Evolutionary conservation across 2,113 vertebrate genomes (phyloP).

Genomic region (Neomonachus schauinslandi): DNA sequence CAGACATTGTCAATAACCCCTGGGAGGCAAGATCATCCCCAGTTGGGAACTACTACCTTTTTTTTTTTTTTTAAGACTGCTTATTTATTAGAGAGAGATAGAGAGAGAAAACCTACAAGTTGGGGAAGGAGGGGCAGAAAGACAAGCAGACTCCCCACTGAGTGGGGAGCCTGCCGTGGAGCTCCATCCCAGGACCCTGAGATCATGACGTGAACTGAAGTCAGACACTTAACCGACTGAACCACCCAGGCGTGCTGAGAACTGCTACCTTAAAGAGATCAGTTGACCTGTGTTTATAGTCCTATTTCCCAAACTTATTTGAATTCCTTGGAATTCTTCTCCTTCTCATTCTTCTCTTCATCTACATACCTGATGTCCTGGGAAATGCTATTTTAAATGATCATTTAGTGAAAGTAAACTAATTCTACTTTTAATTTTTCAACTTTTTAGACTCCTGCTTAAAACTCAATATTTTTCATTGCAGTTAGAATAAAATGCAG

Average conservation of each 20-base stretch:
- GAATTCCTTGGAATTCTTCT: conserved; percentile 28
- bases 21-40: neutral
- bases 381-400: conserved; percentile 32
- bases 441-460: neutral
- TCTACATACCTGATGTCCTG: neutral
- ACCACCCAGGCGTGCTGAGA: neutral
- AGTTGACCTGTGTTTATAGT: neutral
- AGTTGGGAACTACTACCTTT: neutral
- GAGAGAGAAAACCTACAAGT: neutral
- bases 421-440: neutral
- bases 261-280: neutral
- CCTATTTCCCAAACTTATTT: neutral
- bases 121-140: neutral
- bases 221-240: neutral
- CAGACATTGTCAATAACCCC: neutral
- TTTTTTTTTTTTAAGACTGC: neutral
- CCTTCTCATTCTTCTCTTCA: neutral
- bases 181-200: neutral
- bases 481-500: neutral
- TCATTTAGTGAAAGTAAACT: conserved; percentile 1
- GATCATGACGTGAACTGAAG: neutral
- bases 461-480: neutral
- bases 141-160: neutral
- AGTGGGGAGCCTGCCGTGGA: neutral
- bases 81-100: neutral